A percentile compares a stretch with the other conserved stretches of the same genome.
These are phyloP conservation scores for Formica aserva DNA, from an alignment of 2,888 invertebrate genomes.

Conservation along the genomic window DNA sequence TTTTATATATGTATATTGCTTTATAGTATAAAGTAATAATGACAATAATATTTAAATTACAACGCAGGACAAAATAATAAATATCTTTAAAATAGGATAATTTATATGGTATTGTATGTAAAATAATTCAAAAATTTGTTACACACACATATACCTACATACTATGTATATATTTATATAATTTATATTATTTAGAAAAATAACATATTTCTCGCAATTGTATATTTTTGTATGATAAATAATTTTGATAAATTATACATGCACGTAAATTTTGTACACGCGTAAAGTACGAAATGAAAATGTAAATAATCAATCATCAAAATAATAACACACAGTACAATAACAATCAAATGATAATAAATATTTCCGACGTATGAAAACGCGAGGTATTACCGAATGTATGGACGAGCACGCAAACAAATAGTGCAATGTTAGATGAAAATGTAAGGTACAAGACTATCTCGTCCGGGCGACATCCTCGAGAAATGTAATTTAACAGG, in stretches of 20 bases:
- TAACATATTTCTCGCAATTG: too few relatives aligned
- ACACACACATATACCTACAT: too few relatives aligned
- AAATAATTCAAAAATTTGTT: too few relatives aligned
- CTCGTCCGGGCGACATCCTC: conserved; percentile 59
- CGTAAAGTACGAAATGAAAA: not conserved
- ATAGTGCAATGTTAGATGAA: conserved; percentile 49
- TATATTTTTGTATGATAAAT: too few relatives aligned
- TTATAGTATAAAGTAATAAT: too few relatives aligned
- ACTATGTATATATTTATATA: too few relatives aligned
- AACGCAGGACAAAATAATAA: too few relatives aligned
- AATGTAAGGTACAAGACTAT: conserved; percentile 61
- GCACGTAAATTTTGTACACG: not conserved
- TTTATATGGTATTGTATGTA: too few relatives aligned
- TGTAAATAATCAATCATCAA: not conserved
- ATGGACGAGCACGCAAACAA: not conserved
- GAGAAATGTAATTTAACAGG: conserved; percentile 72
- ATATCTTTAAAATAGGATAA: too few relatives aligned
- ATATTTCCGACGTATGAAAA: not conserved
- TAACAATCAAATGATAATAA: conserved; percentile 13
- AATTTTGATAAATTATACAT: conserved; percentile 6
- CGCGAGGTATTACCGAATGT: not conserved
- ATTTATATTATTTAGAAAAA: too few relatives aligned
- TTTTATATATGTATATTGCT: too few relatives aligned
- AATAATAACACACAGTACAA: not conserved
- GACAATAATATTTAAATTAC: too few relatives aligned